Evolutionary conservation across 2,888 invertebrate genomes (phyloP).

Genomic region (Torymus aiolomorphi): DNA sequence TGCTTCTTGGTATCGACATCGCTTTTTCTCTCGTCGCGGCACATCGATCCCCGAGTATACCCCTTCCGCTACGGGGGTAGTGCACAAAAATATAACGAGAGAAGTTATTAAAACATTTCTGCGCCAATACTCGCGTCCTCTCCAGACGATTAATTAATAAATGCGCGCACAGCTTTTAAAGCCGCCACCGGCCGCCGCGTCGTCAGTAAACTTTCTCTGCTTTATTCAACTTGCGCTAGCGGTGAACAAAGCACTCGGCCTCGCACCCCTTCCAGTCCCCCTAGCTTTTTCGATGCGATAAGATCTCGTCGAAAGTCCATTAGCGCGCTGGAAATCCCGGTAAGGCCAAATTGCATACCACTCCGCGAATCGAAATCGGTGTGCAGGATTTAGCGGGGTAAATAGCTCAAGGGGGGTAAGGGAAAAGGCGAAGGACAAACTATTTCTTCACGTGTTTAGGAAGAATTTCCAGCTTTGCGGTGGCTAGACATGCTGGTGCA

Average conservation of each 20-base stretch:
- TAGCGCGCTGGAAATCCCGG: background rate
- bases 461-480: background rate
- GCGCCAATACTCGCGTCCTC: constrained; percentile 33
- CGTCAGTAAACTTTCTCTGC: constrained; percentile 23
- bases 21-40: background rate
- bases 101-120: constrained; percentile 35
- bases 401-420: background rate
- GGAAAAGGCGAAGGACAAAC: background rate
- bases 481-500: background rate
- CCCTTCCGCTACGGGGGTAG: no score
- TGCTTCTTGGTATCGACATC: background rate
- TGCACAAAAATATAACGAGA: constrained; percentile 11
- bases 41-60: background rate
- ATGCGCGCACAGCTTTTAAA: constrained; percentile 5
- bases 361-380: constrained; percentile 3
- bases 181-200: background rate
- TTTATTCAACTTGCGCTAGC: constrained; percentile 24
- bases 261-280: background rate
- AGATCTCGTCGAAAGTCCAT: constrained; percentile 16
- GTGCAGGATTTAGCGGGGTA: no score
- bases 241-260: constrained; percentile 5
- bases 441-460: constrained; percentile 19
- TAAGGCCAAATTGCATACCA: background rate
- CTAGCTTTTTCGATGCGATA: background rate
- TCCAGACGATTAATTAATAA: constrained; percentile 39